Conservation (phyloP, 2,888 invertebrate species). For the Blera fallax region DNA sequence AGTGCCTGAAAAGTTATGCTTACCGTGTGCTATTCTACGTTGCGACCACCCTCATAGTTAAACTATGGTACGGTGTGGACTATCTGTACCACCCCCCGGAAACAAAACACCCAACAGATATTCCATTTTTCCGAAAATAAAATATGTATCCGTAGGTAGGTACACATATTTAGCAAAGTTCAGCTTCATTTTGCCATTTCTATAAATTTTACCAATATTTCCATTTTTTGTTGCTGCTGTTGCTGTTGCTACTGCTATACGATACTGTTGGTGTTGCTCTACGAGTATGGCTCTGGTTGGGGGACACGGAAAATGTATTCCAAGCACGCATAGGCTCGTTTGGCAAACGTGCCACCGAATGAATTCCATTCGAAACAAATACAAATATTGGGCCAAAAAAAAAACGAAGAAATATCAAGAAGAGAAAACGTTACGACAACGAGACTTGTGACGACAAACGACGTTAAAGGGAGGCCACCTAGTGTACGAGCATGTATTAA, state of each 20-base stretch:
- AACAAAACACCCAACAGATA: constrained; percentile 50
- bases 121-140: constrained; percentile 10
- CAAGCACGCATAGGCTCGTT: constrained; percentile 80
- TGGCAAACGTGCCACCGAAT: constrained; percentile 80
- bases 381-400: constrained; percentile 64
- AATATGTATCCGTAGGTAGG: constrained; percentile 40
- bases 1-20: constrained; percentile 56
- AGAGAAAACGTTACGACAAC: constrained; percentile 29
- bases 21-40: constrained; percentile 47
- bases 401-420: neutral
- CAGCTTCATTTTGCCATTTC: constrained; percentile 60
- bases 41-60: constrained; percentile 49
- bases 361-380: constrained; percentile 73
- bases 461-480: constrained; percentile 52
- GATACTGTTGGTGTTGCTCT: neutral
- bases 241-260: neutral
- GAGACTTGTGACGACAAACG: constrained; percentile 56
- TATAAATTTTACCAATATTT: constrained; percentile 57
- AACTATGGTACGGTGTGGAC: neutral
- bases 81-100: constrained; percentile 32
- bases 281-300: neutral
- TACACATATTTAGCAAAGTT: constrained; percentile 58
- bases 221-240: constrained; percentile 10
- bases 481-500: constrained; percentile 53
- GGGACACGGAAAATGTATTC: constrained; percentile 78